phyloP scores from a whole-genome alignment of 1,140 invertebrate species.

The Homarus americanus region DNA sequence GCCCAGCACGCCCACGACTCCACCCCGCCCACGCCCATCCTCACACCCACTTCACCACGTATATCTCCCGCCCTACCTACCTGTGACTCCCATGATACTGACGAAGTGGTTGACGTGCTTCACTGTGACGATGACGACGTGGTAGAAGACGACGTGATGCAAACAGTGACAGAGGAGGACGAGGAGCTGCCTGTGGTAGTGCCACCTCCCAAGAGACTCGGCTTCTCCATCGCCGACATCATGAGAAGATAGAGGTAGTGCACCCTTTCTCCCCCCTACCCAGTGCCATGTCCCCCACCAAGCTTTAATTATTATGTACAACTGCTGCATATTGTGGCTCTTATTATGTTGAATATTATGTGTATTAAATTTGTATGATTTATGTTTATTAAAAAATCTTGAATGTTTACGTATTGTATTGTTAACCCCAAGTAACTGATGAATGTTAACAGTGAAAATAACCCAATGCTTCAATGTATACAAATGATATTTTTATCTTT shows the following conservation, averaged over 20 bases:
- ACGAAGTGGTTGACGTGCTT: slow-evolving; percentile 53
- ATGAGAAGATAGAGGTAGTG: slow-evolving; percentile 52
- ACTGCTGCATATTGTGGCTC: slow-evolving; percentile 66
- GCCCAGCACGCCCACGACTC: slow-evolving; percentile 66
- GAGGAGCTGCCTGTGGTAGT: slow-evolving; percentile 24
- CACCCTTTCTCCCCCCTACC: not conserved
- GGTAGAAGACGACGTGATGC: slow-evolving; percentile 48
- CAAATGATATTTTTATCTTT: no score
- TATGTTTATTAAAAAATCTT: slow-evolving; percentile 51
- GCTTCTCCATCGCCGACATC: slow-evolving; percentile 67
- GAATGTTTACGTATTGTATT: not conserved
- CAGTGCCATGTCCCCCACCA: not conserved
- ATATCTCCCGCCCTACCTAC: not conserved
- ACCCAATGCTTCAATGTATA: no score
- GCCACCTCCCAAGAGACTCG: slow-evolving; percentile 56
- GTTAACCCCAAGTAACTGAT: not conserved
- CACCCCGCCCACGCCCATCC: not conserved
- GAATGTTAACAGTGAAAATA: no score
- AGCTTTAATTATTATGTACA: slow-evolving; percentile 66
- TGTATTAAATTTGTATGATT: slow-evolving; percentile 37
- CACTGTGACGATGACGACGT: slow-evolving; percentile 52
- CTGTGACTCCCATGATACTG: not conserved
- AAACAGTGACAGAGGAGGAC: slow-evolving; percentile 47
- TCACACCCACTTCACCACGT: not conserved
- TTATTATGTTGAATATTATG: slow-evolving; percentile 17